These are phyloP conservation scores for Acanthurus tractus DNA, from an alignment of 2,797 vertebrate genomes.

Conservation along the genomic window DNA sequence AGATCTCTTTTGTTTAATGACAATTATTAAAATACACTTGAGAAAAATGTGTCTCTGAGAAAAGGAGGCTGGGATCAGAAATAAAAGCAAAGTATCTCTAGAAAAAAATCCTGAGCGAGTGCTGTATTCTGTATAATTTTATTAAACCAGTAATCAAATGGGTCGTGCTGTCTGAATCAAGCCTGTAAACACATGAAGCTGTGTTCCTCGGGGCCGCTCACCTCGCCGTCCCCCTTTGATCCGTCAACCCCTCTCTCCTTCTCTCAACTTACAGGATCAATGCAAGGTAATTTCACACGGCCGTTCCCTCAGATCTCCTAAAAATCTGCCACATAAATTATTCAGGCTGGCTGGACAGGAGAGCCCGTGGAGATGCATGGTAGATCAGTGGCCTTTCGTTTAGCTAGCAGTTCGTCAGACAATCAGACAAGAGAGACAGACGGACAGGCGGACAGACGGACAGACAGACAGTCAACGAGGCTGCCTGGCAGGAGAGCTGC, in stretches of 20 bases:
- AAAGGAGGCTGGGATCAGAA: no score
- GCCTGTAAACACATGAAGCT: slow-evolving; percentile 44
- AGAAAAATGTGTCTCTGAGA: background rate
- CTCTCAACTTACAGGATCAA: slow-evolving; percentile 76
- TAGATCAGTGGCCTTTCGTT: slow-evolving; percentile 76
- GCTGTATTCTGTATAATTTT: slow-evolving; percentile 19
- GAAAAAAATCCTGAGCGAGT: background rate
- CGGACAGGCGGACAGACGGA: background rate
- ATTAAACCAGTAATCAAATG: slow-evolving; percentile 50
- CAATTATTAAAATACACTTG: background rate
- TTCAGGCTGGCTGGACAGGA: slow-evolving; percentile 69
- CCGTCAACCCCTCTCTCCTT: slow-evolving; percentile 15
- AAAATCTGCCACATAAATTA: slow-evolving; percentile 80
- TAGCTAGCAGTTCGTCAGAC: slow-evolving; percentile 62
- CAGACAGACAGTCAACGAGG: slow-evolving; percentile 14
- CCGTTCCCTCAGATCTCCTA: slow-evolving; percentile 73
- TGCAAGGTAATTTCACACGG: slow-evolving; percentile 78
- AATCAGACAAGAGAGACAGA: slow-evolving; percentile 19
- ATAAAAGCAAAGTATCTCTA: background rate
- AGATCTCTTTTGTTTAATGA: background rate
- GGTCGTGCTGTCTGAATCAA: slow-evolving; percentile 64
- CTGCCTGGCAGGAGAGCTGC: slow-evolving; percentile 33
- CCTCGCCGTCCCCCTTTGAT: slow-evolving; percentile 49
- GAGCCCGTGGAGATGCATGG: slow-evolving; percentile 63
- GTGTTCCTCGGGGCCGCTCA: slow-evolving; percentile 30